Conservation (phyloP, 2,888 invertebrate species). For the Eilema depressum region DNA sequence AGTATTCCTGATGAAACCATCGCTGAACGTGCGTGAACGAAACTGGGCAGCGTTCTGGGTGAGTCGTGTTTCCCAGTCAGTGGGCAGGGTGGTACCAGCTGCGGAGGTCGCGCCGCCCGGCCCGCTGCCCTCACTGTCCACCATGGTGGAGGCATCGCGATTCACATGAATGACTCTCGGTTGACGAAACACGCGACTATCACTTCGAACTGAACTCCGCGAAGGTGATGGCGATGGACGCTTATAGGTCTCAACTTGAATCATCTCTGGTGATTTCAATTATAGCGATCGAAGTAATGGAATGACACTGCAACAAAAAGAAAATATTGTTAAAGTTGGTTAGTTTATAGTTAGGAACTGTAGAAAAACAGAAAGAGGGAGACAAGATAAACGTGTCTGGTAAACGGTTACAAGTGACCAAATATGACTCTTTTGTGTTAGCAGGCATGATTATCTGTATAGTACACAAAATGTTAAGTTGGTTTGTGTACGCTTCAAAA, state of each 20-base stretch:
- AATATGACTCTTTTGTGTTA: too few species aligned
- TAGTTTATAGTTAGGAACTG: background rate
- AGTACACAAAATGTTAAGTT: too few species aligned
- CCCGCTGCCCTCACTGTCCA: conserved; percentile 72
- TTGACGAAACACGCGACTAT: conserved; percentile 78
- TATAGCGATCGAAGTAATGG: conserved; percentile 31
- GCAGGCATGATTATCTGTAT: too few species aligned
- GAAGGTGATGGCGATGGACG: conserved; percentile 84
- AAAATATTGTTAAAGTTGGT: background rate
- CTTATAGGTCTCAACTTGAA: conserved; percentile 80
- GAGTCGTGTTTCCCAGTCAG: conserved; percentile 70
- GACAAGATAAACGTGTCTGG: background rate
- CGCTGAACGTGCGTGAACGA: conserved; percentile 83
- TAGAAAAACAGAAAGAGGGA: background rate
- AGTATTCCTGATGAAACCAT: conserved; percentile 83
- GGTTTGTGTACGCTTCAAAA: too few species aligned
- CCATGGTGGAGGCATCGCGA: conserved; percentile 84
- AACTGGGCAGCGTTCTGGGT: conserved; percentile 73
- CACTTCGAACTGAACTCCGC: conserved; percentile 80
- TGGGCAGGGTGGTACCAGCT: conserved; percentile 39
- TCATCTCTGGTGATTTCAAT: conserved; percentile 62
- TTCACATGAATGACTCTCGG: conserved; percentile 84
- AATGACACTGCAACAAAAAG: conserved; percentile 38
- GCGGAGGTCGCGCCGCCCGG: conserved; percentile 50
- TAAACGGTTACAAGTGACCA: too few species aligned